These are phyloP conservation scores for Myrmecophaga tridactyla DNA, from an alignment of 2,113 vertebrate species.

Conservation along the genomic window DNA sequence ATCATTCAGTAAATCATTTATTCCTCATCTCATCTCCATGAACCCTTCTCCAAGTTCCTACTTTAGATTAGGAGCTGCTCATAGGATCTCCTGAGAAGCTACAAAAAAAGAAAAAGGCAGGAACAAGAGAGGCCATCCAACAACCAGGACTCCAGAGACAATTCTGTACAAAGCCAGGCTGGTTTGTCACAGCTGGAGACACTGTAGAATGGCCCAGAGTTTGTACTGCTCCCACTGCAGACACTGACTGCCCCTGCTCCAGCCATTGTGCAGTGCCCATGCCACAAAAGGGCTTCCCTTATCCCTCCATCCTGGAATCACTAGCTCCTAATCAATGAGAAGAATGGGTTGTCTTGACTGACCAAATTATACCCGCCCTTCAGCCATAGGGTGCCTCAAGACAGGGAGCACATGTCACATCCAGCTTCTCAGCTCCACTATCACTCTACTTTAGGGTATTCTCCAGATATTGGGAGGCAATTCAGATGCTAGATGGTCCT, in stretches of 20 bases:
- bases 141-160: too few species aligned
- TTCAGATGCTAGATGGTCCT: too few species aligned
- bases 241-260: neutral
- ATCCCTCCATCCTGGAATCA: neutral
- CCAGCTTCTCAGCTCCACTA: too few species aligned
- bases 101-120: neutral
- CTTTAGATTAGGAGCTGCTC: neutral
- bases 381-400: too few species aligned
- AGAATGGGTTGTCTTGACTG: neutral
- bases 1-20: neutral
- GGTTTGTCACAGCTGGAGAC: neutral
- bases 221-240: neutral
- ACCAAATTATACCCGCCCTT: neutral
- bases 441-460: too few species aligned
- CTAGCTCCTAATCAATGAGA: neutral
- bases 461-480: too few species aligned
- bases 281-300: neutral
- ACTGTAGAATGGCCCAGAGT: neutral
- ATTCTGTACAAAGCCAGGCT: neutral
- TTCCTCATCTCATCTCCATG: neutral
- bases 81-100: neutral
- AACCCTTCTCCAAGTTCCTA: neutral
- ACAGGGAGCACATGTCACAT: too few species aligned
- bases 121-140: neutral
- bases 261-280: neutral